A percentile compares a stretch with the other conserved stretches of the same genome.
Conservation (phyloP, 2,113 vertebrate species). For the Malurus alboscapulatus region DNA sequence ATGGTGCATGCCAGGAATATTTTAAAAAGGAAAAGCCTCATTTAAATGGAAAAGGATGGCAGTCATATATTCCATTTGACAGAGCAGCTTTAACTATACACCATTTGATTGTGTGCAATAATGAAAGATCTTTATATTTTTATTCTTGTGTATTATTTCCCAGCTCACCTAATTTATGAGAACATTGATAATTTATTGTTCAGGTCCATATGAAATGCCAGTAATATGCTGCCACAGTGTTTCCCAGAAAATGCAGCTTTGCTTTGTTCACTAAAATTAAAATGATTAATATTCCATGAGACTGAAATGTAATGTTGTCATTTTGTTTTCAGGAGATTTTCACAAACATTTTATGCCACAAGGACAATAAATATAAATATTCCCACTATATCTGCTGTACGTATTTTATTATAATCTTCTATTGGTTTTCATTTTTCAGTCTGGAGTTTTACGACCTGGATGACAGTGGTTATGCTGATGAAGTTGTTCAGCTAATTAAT, state of each 20-base stretch:
- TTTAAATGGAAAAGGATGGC: neutral
- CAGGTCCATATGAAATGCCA: neutral
- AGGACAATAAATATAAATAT: neutral
- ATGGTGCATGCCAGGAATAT: neutral
- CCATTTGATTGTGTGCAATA: neutral
- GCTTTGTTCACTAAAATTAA: slow-evolving; percentile 5
- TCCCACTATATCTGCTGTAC: neutral
- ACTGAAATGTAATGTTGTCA: neutral
- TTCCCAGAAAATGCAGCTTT: neutral
- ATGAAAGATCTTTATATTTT: neutral
- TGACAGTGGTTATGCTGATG: slow-evolving; percentile 13
- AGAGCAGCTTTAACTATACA: neutral
- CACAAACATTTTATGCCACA: neutral
- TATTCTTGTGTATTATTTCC: neutral
- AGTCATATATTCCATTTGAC: neutral
- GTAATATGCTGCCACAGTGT: neutral
- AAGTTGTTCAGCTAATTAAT: slow-evolving; percentile 61
- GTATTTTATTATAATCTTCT: neutral
- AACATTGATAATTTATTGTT: neutral
- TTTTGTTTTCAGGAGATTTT: slow-evolving; percentile 18
- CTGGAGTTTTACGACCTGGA: neutral
- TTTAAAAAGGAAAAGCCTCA: neutral
- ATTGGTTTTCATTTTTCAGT: slow-evolving; percentile 13
- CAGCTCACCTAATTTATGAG: neutral
- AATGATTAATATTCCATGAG: slow-evolving; percentile 4